These are phyloP conservation scores for Cyclophora punctaria DNA, from an alignment of 2,888 invertebrate genomes.

Conservation along the genomic window DNA sequence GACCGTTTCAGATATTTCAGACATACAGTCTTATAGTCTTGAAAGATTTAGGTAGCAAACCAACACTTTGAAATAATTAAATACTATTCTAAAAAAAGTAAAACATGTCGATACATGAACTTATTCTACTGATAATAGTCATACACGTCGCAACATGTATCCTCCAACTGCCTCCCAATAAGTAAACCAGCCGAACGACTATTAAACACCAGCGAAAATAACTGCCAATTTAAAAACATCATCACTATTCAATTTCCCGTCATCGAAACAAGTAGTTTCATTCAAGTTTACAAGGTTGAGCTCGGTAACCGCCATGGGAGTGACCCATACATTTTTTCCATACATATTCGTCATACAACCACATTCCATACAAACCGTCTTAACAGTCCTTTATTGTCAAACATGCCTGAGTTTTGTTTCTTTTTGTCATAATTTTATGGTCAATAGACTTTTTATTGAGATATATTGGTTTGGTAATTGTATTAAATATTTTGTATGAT, in stretches of 20 bases:
- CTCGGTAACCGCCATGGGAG: background rate
- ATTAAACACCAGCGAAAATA: too few species aligned
- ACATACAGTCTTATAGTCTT: too few species aligned
- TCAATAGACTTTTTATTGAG: constrained; percentile 5
- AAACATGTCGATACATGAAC: too few species aligned
- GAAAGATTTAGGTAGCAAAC: too few species aligned
- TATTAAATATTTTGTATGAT: background rate
- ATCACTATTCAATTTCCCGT: background rate
- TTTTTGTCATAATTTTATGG: constrained; percentile 11
- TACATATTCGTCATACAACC: constrained; percentile 7
- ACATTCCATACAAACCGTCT: constrained; percentile 12
- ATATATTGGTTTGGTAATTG: background rate
- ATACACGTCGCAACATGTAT: too few species aligned
- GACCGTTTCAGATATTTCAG: too few species aligned
- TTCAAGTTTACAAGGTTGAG: constrained; percentile 5
- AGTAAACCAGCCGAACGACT: too few species aligned
- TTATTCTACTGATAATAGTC: too few species aligned
- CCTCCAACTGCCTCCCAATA: too few species aligned
- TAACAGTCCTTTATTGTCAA: constrained; percentile 8
- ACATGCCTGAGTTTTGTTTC: constrained; percentile 1
- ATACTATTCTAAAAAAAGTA: too few species aligned
- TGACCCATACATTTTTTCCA: constrained; percentile 7
- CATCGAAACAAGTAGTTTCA: too few species aligned
- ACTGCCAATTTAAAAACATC: constrained; percentile 2
- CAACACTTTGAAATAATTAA: too few species aligned